Conservation (phyloP, 2,888 invertebrate species). For the Ophion ventricosus region DNA sequence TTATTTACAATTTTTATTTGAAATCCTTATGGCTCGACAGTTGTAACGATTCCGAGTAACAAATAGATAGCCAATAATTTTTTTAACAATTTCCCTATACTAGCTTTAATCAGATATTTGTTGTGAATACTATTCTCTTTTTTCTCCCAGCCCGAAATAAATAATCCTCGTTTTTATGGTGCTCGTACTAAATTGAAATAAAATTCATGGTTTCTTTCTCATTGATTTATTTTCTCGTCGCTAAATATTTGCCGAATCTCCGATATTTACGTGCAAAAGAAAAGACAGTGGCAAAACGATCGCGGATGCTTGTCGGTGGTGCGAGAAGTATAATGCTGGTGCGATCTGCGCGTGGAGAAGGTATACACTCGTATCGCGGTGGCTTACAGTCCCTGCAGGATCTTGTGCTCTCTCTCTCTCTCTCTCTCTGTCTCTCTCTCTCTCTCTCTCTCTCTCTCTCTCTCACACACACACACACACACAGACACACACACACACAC, state of each 20-base stretch:
- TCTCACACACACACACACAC: too few relatives aligned
- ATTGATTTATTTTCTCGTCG: neutral
- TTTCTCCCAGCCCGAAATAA: neutral
- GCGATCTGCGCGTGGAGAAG: slow-evolving; percentile 8
- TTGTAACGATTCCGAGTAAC: too few relatives aligned
- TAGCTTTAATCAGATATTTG: neutral
- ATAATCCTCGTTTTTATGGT: neutral
- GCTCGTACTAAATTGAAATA: neutral
- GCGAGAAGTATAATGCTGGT: neutral
- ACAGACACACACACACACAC: slow-evolving; percentile 39
- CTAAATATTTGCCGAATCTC: neutral
- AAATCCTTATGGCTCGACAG: too few relatives aligned
- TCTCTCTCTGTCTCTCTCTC: neutral
- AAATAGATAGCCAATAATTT: neutral
- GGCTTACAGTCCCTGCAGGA: slow-evolving; percentile 41
- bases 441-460: slow-evolving; percentile 17
- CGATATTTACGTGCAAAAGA: neutral
- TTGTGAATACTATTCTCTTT: neutral
- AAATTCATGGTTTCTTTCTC: neutral
- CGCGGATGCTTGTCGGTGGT: neutral
- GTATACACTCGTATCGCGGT: slow-evolving; percentile 27
- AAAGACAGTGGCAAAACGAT: neutral
- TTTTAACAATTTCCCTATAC: neutral
- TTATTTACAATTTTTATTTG: too few relatives aligned
- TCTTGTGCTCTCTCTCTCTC: neutral